Evolutionary conservation across 2,888 invertebrate species (phyloP), one percentile per base, ranked within the genome.

Genomic region (Andrena flavipes): DNA sequence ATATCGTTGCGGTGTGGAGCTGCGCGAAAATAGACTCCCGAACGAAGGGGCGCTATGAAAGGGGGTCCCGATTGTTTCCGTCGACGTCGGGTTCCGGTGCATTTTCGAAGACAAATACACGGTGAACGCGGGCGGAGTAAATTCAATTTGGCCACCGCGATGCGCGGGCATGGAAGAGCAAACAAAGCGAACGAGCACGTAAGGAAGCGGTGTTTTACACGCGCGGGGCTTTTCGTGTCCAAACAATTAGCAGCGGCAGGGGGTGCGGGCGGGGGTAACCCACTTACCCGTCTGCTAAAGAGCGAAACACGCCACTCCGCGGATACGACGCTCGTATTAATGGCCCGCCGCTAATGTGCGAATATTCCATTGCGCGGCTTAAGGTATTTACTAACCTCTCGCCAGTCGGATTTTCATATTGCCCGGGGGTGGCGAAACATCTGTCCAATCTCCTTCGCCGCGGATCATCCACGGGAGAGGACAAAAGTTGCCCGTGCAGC

Each of bases 301-400:
- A 78, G 82, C 26, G 51, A 63, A 74, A 80, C 56, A 56, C 79
- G 76, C 33, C 72, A 76, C 62, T 65, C 63, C 49, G 69, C 48
- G 82, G 30, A 70, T 54, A 62, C 63, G 49, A n/a, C 42, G 10
- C 30, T 2, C 54, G 64, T 64, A 82, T 82, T 84, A 82, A 84
- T 82, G 83, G 83, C 56, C 63, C 48, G 78, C 62, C 74, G 83
- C 82, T 82, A 84, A 84, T 82, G 78, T 33, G 83, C 83, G 82
- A 82, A 82, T 82, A 71, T 78, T 78, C 78, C 82, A 68, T 84
- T 74, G 67, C 75, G 30, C 54, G 60, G 74, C 67, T 78, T 49
- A 33, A 68, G 74, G 72, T 84, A 69, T 84, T 84, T 84, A 69
- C 83, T 78, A 54, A 67, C 82, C 78, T 60, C 72, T 70, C 75